phyloP scores from a whole-genome alignment of 2,888 invertebrate species.

The Leucania comma region DNA sequence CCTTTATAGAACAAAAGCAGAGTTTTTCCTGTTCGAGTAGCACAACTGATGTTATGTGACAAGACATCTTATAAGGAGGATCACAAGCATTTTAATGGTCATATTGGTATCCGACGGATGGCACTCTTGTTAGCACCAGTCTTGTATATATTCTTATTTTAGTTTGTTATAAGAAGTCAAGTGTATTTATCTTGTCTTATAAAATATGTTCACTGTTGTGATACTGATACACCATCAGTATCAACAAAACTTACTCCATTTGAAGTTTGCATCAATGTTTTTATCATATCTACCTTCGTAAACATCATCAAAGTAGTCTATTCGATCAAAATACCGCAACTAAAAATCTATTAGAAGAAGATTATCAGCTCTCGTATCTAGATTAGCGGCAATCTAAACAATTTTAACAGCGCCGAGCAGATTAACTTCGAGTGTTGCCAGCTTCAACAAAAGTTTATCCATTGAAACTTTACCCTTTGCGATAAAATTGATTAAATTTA shows the following conservation, averaged over 20 bases:
- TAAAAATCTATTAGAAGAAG: conserved; percentile 39
- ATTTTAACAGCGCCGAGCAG: conserved; percentile 30
- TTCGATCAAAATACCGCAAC: conserved; percentile 8
- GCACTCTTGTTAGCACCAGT: conserved; percentile 61
- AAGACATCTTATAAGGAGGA: conserved; percentile 69
- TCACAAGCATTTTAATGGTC: conserved; percentile 66
- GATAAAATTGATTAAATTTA: conserved; percentile 27
- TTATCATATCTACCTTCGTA: background rate
- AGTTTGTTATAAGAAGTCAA: conserved; percentile 17
- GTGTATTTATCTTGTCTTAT: background rate
- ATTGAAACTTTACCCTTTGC: conserved; percentile 23
- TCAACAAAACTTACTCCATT: background rate
- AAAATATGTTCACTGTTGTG: conserved; percentile 5
- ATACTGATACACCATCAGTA: too few relatives aligned
- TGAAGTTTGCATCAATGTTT: background rate
- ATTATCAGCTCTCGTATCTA: conserved; percentile 48
- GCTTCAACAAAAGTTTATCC: conserved; percentile 38
- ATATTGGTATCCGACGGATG: conserved; percentile 66
- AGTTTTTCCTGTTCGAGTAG: conserved; percentile 38
- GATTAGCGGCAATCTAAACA: conserved; percentile 49
- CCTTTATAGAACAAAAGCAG: conserved; percentile 46
- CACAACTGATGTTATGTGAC: conserved; percentile 51
- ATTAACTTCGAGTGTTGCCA: conserved; percentile 29
- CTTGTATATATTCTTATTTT: conserved; percentile 35
- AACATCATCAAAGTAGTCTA: background rate